Percentiles rank a stretch among this genome's conserved stretches.
phyloP scores from a whole-genome alignment of 23 tunicate species.

The Halocynthia roretzi region DNA sequence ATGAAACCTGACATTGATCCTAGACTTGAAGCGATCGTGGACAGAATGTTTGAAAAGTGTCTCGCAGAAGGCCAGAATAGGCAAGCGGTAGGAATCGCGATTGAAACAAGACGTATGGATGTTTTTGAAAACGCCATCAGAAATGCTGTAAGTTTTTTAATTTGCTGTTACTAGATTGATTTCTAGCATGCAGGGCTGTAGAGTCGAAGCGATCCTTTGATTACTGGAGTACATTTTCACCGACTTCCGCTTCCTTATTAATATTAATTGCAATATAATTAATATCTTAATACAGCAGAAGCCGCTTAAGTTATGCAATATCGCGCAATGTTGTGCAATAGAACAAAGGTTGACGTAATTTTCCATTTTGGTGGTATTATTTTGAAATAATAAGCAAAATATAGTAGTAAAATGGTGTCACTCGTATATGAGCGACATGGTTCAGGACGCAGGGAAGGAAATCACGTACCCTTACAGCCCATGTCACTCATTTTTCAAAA shows the following conservation, averaged over 20 bases:
- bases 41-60: conserved; percentile 92
- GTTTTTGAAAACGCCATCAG: conserved; percentile 80
- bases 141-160: conserved; percentile 37
- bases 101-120: conserved; percentile 90
- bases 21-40: conserved; percentile 87
- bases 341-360: no score
- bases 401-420: no score
- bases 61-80: conserved; percentile 67
- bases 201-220: background rate
- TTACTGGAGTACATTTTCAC: background rate
- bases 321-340: no score
- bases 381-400: no score
- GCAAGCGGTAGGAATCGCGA: conserved; percentile 95
- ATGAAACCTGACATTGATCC: conserved; percentile 64
- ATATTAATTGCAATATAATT: background rate
- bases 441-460: no score
- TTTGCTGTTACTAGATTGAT: background rate
- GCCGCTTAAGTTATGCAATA: no score
- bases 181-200: background rate
- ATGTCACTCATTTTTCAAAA: no score
- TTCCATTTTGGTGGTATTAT: no score
- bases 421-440: no score
- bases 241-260: background rate
- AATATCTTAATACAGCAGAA: no score
- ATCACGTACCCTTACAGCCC: no score